Percentiles rank a stretch among this genome's conserved stretches.
phyloP scores from a whole-genome alignment of 2,113 vertebrate species.

The Nerophis lumbriciformis region DNA sequence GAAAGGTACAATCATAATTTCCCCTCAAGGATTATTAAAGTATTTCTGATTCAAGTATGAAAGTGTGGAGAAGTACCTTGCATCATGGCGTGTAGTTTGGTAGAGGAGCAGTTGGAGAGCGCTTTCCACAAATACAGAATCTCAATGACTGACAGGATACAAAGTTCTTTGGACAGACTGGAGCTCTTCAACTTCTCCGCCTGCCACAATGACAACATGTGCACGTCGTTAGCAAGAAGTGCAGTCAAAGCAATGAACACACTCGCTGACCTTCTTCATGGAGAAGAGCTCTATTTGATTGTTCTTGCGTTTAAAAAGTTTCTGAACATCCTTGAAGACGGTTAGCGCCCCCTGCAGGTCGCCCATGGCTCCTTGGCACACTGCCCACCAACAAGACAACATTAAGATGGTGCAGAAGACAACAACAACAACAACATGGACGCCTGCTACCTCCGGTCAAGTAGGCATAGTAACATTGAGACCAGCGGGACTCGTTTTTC shows the following conservation, averaged over 20 bases:
- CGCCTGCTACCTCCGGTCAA: constrained; percentile 78
- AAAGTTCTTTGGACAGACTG: constrained; percentile 77
- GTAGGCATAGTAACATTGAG: constrained; percentile 94
- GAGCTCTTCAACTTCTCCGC: constrained; percentile 82
- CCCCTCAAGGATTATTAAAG: too few relatives aligned
- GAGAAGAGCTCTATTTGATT: constrained; percentile 95
- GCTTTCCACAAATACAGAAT: constrained; percentile 94
- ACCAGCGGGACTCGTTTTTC: constrained; percentile 90
- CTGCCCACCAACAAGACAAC: constrained; percentile 70
- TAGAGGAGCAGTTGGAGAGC: constrained; percentile 83
- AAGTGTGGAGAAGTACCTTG: constrained; percentile 70
- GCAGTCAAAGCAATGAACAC: too few relatives aligned
- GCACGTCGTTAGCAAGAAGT: neutral
- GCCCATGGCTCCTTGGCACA: constrained; percentile 87
- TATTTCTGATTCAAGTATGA: neutral
- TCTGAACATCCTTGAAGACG: constrained; percentile 88
- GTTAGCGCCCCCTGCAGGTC: constrained; percentile 77
- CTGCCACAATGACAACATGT: constrained; percentile 52
- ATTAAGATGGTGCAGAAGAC: neutral
- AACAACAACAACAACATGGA: neutral
- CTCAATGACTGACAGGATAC: constrained; percentile 86
- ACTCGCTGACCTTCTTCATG: constrained; percentile 80
- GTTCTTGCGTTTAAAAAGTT: constrained; percentile 88
- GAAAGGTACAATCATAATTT: too few relatives aligned
- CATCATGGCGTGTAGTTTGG: constrained; percentile 85